Conservation (phyloP, 2,797 vertebrate genomes). For the Graptemys geographica region DNA sequence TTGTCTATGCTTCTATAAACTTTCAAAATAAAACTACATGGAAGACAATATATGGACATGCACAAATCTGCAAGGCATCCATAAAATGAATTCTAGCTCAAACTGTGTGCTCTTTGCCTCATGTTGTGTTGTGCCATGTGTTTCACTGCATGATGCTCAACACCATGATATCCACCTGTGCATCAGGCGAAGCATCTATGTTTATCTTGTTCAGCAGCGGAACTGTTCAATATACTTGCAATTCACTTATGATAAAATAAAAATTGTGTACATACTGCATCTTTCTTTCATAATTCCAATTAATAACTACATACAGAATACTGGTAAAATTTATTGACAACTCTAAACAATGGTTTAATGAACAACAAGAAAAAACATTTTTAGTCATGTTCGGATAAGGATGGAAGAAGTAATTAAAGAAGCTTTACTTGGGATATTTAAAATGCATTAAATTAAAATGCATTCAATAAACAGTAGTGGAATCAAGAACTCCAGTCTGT, state of each 20-base stretch:
- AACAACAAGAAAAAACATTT: not conserved
- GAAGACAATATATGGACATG: not conserved
- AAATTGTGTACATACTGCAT: not conserved
- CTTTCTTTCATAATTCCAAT: not conserved
- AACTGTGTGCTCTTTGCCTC: slow-evolving; percentile 81
- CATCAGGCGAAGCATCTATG: slow-evolving; percentile 38
- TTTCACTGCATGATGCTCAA: slow-evolving; percentile 81
- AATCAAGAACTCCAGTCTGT: not conserved
- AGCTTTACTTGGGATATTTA: not conserved
- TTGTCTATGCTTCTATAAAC: not conserved
- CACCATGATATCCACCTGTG: slow-evolving; percentile 84
- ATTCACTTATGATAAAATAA: not conserved
- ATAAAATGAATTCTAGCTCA: slow-evolving; percentile 73
- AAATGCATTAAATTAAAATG: not conserved
- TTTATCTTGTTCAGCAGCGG: slow-evolving; percentile 47
- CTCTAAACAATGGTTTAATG: not conserved
- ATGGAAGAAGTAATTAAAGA: not conserved
- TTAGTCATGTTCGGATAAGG: not conserved
- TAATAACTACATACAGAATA: not conserved
- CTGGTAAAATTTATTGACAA: not conserved
- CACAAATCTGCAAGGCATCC: slow-evolving; percentile 63
- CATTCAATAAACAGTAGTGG: not conserved
- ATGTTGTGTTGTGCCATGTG: slow-evolving; percentile 88
- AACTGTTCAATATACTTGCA: slow-evolving; percentile 1
- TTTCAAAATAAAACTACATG: not conserved